Base-by-base conservation (phyloP, 2,888 invertebrate genomes). In the Rhagophthalmus giganteus region DNA sequence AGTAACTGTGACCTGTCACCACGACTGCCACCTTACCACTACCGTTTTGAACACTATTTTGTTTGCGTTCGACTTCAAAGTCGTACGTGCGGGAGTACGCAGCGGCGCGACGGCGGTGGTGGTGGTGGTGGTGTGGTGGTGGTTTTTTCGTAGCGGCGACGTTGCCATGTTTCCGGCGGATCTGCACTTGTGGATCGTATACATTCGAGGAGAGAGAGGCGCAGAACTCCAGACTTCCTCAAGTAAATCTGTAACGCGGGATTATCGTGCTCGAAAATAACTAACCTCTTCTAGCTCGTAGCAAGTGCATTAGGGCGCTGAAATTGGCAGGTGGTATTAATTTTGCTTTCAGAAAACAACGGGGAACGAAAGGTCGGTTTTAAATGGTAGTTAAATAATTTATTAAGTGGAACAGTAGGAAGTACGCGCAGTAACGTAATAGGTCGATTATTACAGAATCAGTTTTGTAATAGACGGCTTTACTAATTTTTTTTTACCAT, bases 21-120 rank as follows among this genome's bases (percentile, higher is more conserved):
- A 50, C 62, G 67, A 67, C 70, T 64, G 74, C 67, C 74, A 74
- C 74, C 74, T 74, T 73, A 74, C 74, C 71, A 71, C 71, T 70
- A 69, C 69, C 67, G 71, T 67, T 30, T 32, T 32, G 41, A 41
- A 28, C 37, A 25, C 62, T 61, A 64, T 60, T 68, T 70, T 71
- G 68, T 69, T 66, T 58, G 50, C 40, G 44, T 47, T 28, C 27
- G 40, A 49, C 37, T 57, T 57, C 55, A 50, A 54, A 57, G 33
- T 48, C 38, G 55, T 58, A 60, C 60, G 65, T 66, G 69, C 65
- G 69, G 68, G 69, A 67, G 72, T 65, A 61, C 51, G 28, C 42
- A 35, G 38, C 44, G 39, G 20, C 20, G n/a, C n/a, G 7, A 20
- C 20, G 7, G 49, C 40, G 48, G 62, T 58, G 62, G 52, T 40